Base-by-base conservation (phyloP, 2,797 vertebrate genomes). In the Manis pentadactyla region DNA sequence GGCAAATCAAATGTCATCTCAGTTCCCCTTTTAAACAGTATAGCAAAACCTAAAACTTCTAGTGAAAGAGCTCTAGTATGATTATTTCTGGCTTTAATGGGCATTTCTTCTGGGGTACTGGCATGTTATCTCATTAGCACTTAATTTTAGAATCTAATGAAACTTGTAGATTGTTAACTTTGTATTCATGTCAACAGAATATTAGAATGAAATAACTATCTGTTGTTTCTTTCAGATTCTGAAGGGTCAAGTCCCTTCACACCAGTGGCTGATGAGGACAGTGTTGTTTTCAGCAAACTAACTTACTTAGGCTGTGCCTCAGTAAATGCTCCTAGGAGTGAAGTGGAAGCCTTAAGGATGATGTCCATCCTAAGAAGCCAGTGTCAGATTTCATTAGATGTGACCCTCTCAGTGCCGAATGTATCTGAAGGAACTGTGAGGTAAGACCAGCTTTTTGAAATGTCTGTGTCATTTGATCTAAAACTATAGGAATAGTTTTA, bases 341-440 rank as follows among this genome's bases (percentile, higher is more conserved):
- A 99, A 98, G 99, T 99, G 95, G 99, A 99, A 97, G 99, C 99
- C 14, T 99, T 99, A 64, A 98, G 99, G 14, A 99, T 99, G 99
- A 99, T 99, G 99, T 99, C 99, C 94, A 99, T 99, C 96, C 98
- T 99, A 85, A 98, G 99, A 4, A 99, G 99, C 93, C 99, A 99
- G 97, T 99, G 99, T 98, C 99, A 99, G 98, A 98, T 99, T 79
- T 99, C 99, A 46, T 98, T 99, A 92, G 99, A 99, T 18, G 99
- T 99, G 94, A 99, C 99, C 1, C 99, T 99, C 17, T 99, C 99
- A 0, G 99, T 99, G 98, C 99, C 99, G 4, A 99, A 99, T 4
- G 99, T 99, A 55, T 99, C 99, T 0, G 99, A 99, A 98, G 99
- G 99, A 93, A 99, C 99, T 0, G 99, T 99, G 91, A 99, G 99